A percentile compares a stretch with the other conserved stretches of the same genome.
phyloP scores from a whole-genome alignment of 2,113 vertebrate genomes.

The Bucco capensis region DNA sequence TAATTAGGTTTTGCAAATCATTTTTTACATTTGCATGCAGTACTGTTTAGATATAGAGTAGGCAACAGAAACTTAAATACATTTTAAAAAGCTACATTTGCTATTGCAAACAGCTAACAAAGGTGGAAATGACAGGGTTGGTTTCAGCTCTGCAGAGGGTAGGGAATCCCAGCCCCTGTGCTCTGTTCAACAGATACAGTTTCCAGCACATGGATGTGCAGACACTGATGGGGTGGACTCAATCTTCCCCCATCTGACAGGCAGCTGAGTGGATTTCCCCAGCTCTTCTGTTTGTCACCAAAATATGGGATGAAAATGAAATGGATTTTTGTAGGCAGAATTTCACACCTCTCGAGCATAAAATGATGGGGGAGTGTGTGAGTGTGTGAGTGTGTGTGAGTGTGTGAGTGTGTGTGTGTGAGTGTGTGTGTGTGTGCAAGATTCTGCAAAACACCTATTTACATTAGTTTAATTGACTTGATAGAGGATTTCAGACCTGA shows the following conservation, averaged over 20 bases:
- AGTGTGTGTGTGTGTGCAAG: background rate
- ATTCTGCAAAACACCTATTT: background rate
- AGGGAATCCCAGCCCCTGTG: background rate
- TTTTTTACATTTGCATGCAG: background rate
- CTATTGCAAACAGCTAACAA: background rate
- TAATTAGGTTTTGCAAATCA: background rate
- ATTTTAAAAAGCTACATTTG: background rate
- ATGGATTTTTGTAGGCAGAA: background rate
- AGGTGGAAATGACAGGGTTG: background rate
- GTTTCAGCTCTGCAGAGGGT: background rate
- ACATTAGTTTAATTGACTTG: background rate
- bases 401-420: no score
- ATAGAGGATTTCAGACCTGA: background rate
- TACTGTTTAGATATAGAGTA: background rate
- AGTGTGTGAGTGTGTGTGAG: no score
- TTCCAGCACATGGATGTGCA: background rate
- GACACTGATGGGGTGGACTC: background rate
- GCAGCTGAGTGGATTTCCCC: conserved; percentile 15
- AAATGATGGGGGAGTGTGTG: background rate
- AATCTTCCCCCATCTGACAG: conserved; percentile 18
- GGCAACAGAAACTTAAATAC: background rate
- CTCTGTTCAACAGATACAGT: background rate
- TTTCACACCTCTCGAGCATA: background rate
- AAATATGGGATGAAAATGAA: background rate
- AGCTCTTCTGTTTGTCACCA: background rate